Evolutionary conservation across 2,888 invertebrate species (phyloP), one percentile per base, ranked within the genome.

Genomic region (Dendrolimus houi): DNA sequence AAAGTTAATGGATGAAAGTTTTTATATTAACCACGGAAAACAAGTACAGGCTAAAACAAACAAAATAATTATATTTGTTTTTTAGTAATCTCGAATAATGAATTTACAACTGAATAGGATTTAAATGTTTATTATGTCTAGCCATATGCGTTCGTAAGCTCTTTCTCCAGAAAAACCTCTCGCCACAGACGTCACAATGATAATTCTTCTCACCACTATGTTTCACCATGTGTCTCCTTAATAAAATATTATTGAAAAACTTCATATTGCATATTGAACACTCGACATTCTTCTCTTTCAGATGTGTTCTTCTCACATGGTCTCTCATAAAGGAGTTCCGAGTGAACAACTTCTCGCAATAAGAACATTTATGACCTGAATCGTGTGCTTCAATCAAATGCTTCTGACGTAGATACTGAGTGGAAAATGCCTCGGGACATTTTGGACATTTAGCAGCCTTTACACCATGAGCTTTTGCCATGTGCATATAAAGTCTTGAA

Each of bases 171-270:
- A 92, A 91, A 62, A 93, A 92, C 64, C 92, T 85, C 60, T 92
- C 92, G 0, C 92, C 92, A 59, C 94, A 94, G 1, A 92, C 78
- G 55, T 93, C 92, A 61, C 94, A 93, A 56, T 93, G 91, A 60
- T 92, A 92, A 55, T 88, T 90, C 58, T 91, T 91, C 52, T 92
- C 92, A 1, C 92, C 92, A 53, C 89, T 89, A 58, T 89, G 89
- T 55, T 87, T 89, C 0, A 87, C 82, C 87, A 89, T 87, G 56
- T 89, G 90, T 1, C 87, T 68, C 52, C 84, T 76, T 9, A 88
- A 58, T 8, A 89, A 73, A 7, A 87, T 84, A 58, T 87, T 86
- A 56, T 88, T 89, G 52, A 89, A 89, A 63, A 91, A 91, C 65
- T 85, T 87, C 80, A 87, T 86, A 58, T 72, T 77, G 57, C 91